These are phyloP conservation scores for Phataginus tricuspis DNA, from an alignment of 2,797 vertebrate genomes.

Conservation along the genomic window DNA sequence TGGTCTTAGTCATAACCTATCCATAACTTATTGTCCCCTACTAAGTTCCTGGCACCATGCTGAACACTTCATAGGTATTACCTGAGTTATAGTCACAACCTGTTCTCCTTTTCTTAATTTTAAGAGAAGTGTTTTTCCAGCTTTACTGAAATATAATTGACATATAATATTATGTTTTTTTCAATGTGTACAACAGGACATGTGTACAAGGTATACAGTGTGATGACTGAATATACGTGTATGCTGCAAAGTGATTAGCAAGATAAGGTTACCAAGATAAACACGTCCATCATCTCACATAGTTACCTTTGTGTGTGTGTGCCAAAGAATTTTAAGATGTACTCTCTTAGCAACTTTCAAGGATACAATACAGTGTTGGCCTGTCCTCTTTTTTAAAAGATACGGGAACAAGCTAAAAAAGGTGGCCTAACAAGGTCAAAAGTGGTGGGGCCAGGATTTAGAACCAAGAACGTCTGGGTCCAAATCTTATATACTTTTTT, in stretches of 20 bases:
- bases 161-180: not conserved
- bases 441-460: not conserved
- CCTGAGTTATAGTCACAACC: not conserved
- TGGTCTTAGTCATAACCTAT: not conserved
- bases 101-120: not conserved
- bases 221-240: not conserved
- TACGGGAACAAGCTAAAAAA: not conserved
- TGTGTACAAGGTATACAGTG: not conserved
- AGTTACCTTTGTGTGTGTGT: not conserved
- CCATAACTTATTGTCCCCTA: not conserved
- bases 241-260: not conserved
- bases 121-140: not conserved
- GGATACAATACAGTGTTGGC: not conserved
- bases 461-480: not conserved
- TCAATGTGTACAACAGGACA: too few species aligned
- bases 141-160: not conserved
- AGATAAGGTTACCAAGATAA: not conserved
- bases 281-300: not conserved
- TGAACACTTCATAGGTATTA: not conserved
- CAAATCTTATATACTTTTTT: not conserved
- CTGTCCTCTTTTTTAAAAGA: not conserved
- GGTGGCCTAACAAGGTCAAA: not conserved
- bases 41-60: fast-evolving
- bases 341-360: not conserved
- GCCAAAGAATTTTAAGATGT: not conserved